phyloP scores from a whole-genome alignment of 2,888 invertebrate species.

The Cataglyphis rosenhaueri region DNA sequence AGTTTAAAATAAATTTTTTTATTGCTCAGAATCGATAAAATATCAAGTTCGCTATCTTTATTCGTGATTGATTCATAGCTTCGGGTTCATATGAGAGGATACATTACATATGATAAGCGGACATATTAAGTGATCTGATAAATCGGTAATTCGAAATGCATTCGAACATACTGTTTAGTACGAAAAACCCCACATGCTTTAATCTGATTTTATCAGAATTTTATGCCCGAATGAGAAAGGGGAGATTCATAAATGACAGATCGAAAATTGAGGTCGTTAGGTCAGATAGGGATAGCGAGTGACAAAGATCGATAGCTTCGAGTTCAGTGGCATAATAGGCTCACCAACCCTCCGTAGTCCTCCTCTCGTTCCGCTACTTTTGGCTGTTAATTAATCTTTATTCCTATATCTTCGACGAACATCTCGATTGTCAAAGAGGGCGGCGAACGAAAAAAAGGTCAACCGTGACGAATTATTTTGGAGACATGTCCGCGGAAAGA shows the following conservation, averaged over 20 bases:
- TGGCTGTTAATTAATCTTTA: constrained; percentile 66
- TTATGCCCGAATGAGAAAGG: constrained; percentile 20
- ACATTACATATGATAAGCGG: background rate
- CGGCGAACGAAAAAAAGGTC: constrained; percentile 10
- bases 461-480: constrained; percentile 20
- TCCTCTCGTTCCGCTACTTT: constrained; percentile 15
- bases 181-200: background rate
- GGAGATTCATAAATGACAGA: constrained; percentile 55
- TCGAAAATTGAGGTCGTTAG: constrained; percentile 46
- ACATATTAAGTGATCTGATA: background rate
- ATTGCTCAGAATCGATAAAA: background rate
- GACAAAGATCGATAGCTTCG: constrained; percentile 69
- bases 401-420: background rate
- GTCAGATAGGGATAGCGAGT: constrained; percentile 50
- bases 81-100: background rate
- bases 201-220: constrained; percentile 31
- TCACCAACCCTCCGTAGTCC: constrained; percentile 21
- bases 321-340: constrained; percentile 53
- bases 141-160: background rate
- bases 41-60: background rate
- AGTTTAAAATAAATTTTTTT: background rate
- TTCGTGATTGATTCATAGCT: background rate
- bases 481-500: background rate
- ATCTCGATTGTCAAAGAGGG: background rate
- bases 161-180: background rate